These are phyloP conservation scores for Jordanella pulchra DNA, from an alignment of 2,797 vertebrate species.

Conservation along the genomic window DNA sequence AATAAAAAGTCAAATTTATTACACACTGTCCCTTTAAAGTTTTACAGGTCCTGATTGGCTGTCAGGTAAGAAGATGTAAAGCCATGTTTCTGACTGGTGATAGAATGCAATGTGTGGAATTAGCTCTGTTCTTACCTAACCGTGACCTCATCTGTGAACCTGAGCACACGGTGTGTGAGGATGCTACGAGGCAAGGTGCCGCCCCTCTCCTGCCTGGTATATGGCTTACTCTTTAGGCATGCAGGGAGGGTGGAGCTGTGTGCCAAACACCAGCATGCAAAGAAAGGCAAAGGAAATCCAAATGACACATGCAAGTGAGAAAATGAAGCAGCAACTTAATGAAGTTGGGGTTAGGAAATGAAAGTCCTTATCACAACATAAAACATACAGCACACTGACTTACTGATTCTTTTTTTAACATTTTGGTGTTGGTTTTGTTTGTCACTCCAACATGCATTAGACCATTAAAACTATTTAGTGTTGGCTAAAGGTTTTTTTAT, in stretches of 20 bases:
- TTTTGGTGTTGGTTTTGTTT: neutral
- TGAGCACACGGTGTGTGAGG: slow-evolving; percentile 82
- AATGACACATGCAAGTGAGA: slow-evolving; percentile 49
- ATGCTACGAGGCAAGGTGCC: slow-evolving; percentile 74
- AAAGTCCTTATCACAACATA: slow-evolving; percentile 5
- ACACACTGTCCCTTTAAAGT: too few relatives aligned
- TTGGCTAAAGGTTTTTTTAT: neutral
- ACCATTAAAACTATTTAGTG: neutral
- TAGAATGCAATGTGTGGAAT: neutral
- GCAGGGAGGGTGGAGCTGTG: slow-evolving; percentile 90
- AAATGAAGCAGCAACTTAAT: slow-evolving; percentile 29
- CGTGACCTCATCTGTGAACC: slow-evolving; percentile 84
- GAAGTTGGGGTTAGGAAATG: slow-evolving; percentile 1
- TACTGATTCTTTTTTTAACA: neutral
- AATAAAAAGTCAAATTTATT: too few relatives aligned
- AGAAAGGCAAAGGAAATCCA: slow-evolving; percentile 46
- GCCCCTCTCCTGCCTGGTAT: slow-evolving; percentile 80
- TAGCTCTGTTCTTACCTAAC: slow-evolving; percentile 83
- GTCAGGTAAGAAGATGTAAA: neutral
- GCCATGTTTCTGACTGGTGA: neutral
- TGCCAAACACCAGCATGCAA: slow-evolving; percentile 58
- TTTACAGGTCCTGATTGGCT: neutral
- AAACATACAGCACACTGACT: neutral
- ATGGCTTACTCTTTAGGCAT: slow-evolving; percentile 85
- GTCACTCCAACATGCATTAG: neutral